A percentile compares a stretch with the other conserved stretches of the same genome.
Evolutionary conservation across 2,888 invertebrate species (phyloP).

Genomic region (Dermolepida albohirtum): DNA sequence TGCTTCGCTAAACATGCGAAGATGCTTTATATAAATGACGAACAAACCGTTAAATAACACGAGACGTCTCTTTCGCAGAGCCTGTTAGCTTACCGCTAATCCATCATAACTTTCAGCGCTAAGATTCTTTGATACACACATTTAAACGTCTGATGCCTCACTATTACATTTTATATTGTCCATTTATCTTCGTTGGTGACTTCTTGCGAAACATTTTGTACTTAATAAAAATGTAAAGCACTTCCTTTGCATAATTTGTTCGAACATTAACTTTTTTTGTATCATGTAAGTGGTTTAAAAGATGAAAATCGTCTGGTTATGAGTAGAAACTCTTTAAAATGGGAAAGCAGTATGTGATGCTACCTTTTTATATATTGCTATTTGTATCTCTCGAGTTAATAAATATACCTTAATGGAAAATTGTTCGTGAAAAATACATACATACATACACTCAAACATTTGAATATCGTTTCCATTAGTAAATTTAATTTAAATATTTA

Average conservation of each 20-base stretch:
- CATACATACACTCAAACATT: too few relatives aligned
- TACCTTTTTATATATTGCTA: conserved; percentile 16
- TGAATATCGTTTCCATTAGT: too few relatives aligned
- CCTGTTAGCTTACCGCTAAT: conserved; percentile 49
- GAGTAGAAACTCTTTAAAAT: conserved; percentile 15
- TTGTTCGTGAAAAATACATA: too few relatives aligned
- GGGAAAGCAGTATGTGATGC: neutral
- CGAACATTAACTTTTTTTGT: conserved; percentile 58
- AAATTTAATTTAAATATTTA: too few relatives aligned
- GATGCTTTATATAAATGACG: conserved; percentile 27
- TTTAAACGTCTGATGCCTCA: conserved; percentile 53
- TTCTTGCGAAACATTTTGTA: conserved; percentile 56
- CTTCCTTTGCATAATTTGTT: conserved; percentile 63
- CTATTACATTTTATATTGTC: conserved; percentile 57
- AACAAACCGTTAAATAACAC: conserved; percentile 30
- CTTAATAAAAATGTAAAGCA: conserved; percentile 64
- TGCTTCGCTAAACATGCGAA: conserved; percentile 18
- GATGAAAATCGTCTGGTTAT: conserved; percentile 21
- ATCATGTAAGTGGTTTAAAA: conserved; percentile 40
- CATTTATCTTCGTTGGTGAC: conserved; percentile 61
- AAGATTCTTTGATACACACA: conserved; percentile 48
- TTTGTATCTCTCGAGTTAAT: conserved; percentile 6
- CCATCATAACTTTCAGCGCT: conserved; percentile 50
- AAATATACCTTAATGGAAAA: conserved; percentile 4
- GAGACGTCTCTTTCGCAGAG: conserved; percentile 19